Evolutionary conservation across 2,888 invertebrate species (phyloP).

Genomic region (Artemia sp.): DNA sequence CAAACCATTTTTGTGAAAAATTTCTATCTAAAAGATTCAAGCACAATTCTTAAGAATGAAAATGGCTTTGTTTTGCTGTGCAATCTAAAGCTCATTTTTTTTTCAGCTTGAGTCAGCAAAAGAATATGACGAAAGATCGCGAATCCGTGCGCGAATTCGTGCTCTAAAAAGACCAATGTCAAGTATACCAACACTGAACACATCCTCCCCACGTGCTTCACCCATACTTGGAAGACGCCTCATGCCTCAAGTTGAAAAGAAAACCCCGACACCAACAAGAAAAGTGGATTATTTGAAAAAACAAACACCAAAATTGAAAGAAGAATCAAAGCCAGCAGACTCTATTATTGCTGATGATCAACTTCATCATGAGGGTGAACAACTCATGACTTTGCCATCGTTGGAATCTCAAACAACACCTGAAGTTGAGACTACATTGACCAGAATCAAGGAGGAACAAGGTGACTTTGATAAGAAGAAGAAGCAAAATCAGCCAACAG

Average conservation of each 20-base stretch:
- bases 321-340: slow-evolving; percentile 14
- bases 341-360: not conserved
- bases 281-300: slow-evolving; percentile 31
- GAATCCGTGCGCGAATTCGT: slow-evolving; percentile 57
- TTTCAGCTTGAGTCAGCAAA: slow-evolving; percentile 54
- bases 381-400: too few relatives aligned
- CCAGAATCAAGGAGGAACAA: not conserved
- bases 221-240: slow-evolving; percentile 17
- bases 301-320: slow-evolving; percentile 15
- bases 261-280: slow-evolving; percentile 30
- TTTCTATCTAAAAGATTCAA: too few relatives aligned
- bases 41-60: too few relatives aligned
- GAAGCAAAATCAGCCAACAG: not conserved
- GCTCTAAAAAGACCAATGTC: slow-evolving; percentile 38
- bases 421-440: not conserved
- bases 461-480: too few relatives aligned
- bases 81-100: not conserved
- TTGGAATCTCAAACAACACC: not conserved
- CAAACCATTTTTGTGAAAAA: too few relatives aligned
- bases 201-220: slow-evolving; percentile 10
- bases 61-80: too few relatives aligned
- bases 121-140: slow-evolving; percentile 56
- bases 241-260: slow-evolving; percentile 13
- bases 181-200: not conserved
- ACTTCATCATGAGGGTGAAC: not conserved